Evolutionary conservation across 2,113 vertebrate species (phyloP), one percentile per base, ranked within the genome.

Genomic region (Tretioscincus oriximinensis): DNA sequence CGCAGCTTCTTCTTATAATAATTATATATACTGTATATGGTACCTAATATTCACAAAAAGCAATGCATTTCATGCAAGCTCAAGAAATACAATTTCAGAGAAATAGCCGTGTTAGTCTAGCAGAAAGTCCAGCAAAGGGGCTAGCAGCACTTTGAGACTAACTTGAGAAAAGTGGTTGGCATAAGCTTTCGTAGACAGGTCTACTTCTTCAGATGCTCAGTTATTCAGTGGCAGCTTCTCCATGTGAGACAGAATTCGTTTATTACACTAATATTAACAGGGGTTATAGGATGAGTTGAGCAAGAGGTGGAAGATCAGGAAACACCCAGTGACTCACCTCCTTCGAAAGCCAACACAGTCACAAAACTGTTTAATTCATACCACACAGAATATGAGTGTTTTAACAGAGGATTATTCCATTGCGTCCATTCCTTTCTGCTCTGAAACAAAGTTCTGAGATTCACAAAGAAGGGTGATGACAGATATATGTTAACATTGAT

Each of bases 311-410:
- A 70, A 41, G n/a, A 2, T 41, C 49, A 75, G 35, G 54, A 76
- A 76, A 47, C 28, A 76, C 51, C n/a, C 51, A 76, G 22, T 81
- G 80, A 82, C 66, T 82, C 73, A 82, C n/a, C n/a, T 60, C 45
- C 26, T 70, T 12, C 24, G 9, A 16, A 76, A 61, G n/a, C 73
- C 73, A 82, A 26, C 35, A 76, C 51, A 61, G 41, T 28, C 26
- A 47, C 7, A n/a, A 18, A 28, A 18, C 35, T 29, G 73, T 29
- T 68, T 69, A 68, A 68, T 54, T 26, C 73, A 12, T 20, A 31
- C 51, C 35, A 2, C 35, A 68, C 9, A n/a, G n/a, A 58, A 9
- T 68, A 28, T 60, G 64, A 61, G n/a, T 81, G 78, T 51, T 81
- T 73, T 81, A 28, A 14, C 47, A 51, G 63, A 65, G 12, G 24